phyloP scores from a whole-genome alignment of 2,888 invertebrate genomes.

The Erebia palarica region DNA sequence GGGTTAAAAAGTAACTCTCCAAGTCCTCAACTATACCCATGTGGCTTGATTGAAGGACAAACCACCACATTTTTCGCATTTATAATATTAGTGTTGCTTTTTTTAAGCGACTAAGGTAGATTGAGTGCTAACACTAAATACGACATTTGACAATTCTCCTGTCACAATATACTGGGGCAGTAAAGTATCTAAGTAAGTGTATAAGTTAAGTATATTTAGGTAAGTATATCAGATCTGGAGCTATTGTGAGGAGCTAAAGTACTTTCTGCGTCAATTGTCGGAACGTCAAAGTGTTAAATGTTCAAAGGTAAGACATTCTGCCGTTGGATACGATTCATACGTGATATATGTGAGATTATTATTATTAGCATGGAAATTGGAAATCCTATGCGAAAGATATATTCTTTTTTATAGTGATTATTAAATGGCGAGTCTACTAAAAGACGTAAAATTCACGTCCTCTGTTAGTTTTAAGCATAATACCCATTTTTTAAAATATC shows the following conservation, averaged over 20 bases:
- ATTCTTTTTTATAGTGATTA: too few relatives aligned
- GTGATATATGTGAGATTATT: neutral
- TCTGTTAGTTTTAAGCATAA: too few relatives aligned
- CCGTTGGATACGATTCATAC: neutral
- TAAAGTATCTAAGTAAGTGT: neutral
- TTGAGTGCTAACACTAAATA: neutral
- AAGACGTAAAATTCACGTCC: too few relatives aligned
- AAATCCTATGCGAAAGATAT: too few relatives aligned
- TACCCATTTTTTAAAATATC: too few relatives aligned
- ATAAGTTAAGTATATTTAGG: neutral
- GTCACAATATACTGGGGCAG: constrained; percentile 6
- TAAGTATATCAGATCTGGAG: neutral
- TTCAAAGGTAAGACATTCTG: neutral
- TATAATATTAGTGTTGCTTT: too few relatives aligned
- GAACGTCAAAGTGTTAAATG: neutral
- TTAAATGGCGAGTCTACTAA: too few relatives aligned
- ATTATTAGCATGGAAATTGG: neutral
- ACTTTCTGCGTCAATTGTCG: constrained; percentile 2
- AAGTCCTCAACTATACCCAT: too few relatives aligned
- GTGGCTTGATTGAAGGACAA: too few relatives aligned
- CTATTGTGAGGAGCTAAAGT: constrained; percentile 11
- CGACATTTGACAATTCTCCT: constrained; percentile 8
- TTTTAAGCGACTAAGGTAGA: neutral
- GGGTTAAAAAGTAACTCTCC: too few relatives aligned
- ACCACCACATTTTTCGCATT: too few relatives aligned